phyloP scores from a whole-genome alignment of 2,888 invertebrate species.

The Ctenicera cuprea region DNA sequence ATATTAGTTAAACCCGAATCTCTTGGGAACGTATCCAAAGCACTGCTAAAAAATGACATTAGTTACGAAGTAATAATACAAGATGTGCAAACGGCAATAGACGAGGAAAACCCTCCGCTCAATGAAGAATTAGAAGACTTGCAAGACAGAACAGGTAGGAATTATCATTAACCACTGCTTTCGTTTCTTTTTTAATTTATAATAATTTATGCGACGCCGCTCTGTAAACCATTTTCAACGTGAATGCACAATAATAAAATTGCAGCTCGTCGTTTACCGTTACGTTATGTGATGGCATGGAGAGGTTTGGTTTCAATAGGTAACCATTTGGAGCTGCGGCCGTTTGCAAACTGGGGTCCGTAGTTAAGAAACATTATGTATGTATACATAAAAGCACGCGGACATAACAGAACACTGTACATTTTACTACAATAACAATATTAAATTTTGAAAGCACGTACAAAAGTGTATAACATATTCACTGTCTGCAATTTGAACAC shows the following conservation, averaged over 20 bases:
- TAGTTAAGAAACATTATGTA: slow-evolving; percentile 59
- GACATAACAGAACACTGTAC: slow-evolving; percentile 40
- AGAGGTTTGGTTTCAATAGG: slow-evolving; percentile 71
- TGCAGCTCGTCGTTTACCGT: slow-evolving; percentile 58
- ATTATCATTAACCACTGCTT: background rate
- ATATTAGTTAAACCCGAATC: slow-evolving; percentile 82
- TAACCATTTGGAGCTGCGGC: slow-evolving; percentile 77
- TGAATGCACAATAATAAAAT: slow-evolving; percentile 30
- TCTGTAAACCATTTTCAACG: background rate
- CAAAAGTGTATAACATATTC: background rate
- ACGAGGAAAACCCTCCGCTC: slow-evolving; percentile 85
- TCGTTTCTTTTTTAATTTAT: no score
- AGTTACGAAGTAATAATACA: slow-evolving; percentile 83
- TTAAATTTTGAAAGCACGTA: background rate
- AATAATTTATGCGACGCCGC: no score
- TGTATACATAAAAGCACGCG: slow-evolving; percentile 54
- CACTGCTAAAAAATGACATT: slow-evolving; percentile 79
- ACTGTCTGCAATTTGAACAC: background rate
- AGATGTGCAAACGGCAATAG: slow-evolving; percentile 86
- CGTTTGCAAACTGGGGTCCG: slow-evolving; percentile 79
- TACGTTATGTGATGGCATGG: slow-evolving; percentile 61
- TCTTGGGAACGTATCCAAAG: slow-evolving; percentile 78
- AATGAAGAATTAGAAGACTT: slow-evolving; percentile 81
- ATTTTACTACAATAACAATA: background rate
- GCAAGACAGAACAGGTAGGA: slow-evolving; percentile 81